These are phyloP conservation scores for Hypselothyrea guttata DNA, from an alignment of 2,888 invertebrate genomes.

Conservation along the genomic window DNA sequence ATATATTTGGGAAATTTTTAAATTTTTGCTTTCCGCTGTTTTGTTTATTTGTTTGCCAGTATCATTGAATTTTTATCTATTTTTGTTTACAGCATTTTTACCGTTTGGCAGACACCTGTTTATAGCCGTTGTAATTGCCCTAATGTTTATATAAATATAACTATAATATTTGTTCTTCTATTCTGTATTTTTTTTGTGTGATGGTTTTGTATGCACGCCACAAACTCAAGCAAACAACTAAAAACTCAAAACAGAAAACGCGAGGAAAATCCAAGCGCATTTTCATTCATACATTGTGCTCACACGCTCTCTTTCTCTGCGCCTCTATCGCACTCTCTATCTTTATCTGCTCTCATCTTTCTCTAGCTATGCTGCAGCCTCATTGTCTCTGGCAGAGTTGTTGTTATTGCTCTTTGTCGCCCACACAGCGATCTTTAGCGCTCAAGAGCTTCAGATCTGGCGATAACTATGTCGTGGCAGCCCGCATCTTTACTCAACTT, in stretches of 20 bases:
- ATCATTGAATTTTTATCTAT: slow-evolving; percentile 42
- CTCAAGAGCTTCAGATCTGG: slow-evolving; percentile 35
- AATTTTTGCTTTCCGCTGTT: slow-evolving; percentile 12
- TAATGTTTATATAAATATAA: slow-evolving; percentile 31
- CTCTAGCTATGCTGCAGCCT: too few relatives aligned
- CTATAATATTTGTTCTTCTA: too few relatives aligned
- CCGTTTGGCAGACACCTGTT: slow-evolving; percentile 61
- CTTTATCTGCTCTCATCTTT: slow-evolving; percentile 32
- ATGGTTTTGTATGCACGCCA: slow-evolving; percentile 67
- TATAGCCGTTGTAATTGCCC: slow-evolving; percentile 18
- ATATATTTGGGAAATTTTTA: slow-evolving; percentile 17
- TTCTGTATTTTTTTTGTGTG: slow-evolving; percentile 13
- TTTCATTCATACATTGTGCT: slow-evolving; percentile 55
- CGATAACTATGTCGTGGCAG: slow-evolving; percentile 25
- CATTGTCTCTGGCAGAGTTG: slow-evolving; percentile 22
- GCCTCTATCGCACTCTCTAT: slow-evolving; percentile 11
- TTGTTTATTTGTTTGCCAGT: slow-evolving; percentile 26
- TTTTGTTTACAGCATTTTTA: slow-evolving; percentile 51
- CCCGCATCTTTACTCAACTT: slow-evolving; percentile 15
- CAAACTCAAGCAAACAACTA: slow-evolving; percentile 58
- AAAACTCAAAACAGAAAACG: slow-evolving; percentile 38
- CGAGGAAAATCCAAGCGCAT: slow-evolving; percentile 51
- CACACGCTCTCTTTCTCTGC: slow-evolving; percentile 11
- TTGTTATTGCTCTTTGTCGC: slow-evolving; percentile 17
- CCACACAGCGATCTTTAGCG: slow-evolving; percentile 39